Evolutionary conservation across 2,797 vertebrate species (phyloP).

Genomic region (Diplodus sargus): DNA sequence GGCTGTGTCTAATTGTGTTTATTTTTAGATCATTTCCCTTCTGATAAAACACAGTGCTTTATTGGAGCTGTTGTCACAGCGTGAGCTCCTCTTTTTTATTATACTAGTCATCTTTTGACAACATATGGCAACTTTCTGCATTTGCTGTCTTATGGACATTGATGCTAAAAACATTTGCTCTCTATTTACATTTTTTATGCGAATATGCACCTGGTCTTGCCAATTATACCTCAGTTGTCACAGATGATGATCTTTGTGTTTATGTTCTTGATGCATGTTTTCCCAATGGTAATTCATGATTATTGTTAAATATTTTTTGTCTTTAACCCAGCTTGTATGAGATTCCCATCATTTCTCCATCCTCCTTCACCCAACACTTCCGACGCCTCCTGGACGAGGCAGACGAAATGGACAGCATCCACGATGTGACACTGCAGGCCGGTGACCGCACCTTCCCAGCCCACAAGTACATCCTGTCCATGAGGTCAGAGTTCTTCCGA

Average conservation of each 20-base stretch:
- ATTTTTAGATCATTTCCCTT: conserved; percentile 30
- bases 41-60: background rate
- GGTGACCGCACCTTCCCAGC: conserved; percentile 90
- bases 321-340: conserved; percentile 90
- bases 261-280: background rate
- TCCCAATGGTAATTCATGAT: background rate
- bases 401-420: conserved; percentile 94
- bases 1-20: conserved; percentile 14
- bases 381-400: conserved; percentile 89
- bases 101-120: background rate
- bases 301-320: background rate
- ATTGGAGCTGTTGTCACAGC: background rate
- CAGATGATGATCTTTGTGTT: background rate
- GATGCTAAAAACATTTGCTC: background rate
- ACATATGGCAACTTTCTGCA: background rate
- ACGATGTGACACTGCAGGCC: conserved; percentile 95
- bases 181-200: background rate
- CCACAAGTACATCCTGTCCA: conserved; percentile 95
- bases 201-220: background rate
- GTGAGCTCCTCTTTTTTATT: background rate
- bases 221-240: background rate
- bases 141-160: background rate
- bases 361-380: conserved; percentile 91
- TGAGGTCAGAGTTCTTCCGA: conserved; percentile 92
- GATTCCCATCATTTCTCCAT: conserved; percentile 91